phyloP scores from a whole-genome alignment of 2,113 vertebrate species.

The Pithys albifrons region DNA sequence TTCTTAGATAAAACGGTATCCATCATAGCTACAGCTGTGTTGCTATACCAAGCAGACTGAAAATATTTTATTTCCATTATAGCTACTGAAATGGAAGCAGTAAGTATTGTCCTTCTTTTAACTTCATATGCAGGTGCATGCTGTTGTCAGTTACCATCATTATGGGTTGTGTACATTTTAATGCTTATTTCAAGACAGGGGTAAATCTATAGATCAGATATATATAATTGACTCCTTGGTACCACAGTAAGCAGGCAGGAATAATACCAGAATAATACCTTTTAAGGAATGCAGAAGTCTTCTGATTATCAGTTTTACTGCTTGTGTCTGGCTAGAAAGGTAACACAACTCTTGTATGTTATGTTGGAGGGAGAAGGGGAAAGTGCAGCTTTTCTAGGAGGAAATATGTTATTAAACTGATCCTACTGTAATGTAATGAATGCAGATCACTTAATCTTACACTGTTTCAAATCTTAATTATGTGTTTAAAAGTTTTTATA shows the following conservation, averaged over 20 bases:
- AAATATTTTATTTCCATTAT: slow-evolving; percentile 24
- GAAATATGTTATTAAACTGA: neutral
- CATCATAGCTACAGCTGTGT: neutral
- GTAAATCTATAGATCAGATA: neutral
- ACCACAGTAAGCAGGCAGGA: neutral
- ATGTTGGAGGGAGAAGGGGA: fast-evolving
- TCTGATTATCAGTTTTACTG: neutral
- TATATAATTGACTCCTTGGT: neutral
- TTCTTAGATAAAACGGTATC: neutral
- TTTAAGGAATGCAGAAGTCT: neutral
- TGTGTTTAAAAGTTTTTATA: neutral
- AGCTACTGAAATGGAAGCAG: slow-evolving; percentile 40
- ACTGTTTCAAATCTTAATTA: neutral
- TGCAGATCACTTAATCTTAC: neutral
- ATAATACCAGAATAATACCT: neutral
- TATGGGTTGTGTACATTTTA: neutral
- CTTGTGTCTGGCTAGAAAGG: neutral
- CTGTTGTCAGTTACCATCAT: neutral
- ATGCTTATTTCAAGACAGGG: neutral
- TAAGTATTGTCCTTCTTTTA: slow-evolving; percentile 11
- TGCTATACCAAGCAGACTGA: neutral
- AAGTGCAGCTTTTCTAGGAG: neutral
- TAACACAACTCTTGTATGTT: neutral
- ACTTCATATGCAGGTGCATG: neutral
- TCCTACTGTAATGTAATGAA: neutral